phyloP scores from a whole-genome alignment of 2,888 invertebrate genomes.

The Diplazon laetatorius region DNA sequence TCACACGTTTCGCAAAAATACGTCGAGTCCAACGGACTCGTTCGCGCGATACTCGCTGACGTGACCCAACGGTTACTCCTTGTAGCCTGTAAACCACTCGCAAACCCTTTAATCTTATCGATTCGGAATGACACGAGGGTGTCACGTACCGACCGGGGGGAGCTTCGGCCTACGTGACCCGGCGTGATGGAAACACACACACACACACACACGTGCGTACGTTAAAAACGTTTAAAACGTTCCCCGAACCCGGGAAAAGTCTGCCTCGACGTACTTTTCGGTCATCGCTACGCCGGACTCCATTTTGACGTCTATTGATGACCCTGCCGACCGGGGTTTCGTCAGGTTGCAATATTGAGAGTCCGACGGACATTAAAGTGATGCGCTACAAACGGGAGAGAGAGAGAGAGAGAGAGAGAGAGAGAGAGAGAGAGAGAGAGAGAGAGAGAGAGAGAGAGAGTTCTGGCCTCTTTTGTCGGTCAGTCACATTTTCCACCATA shows the following conservation, averaged over 20 bases:
- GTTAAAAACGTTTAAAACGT: too few species aligned
- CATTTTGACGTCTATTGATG: background rate
- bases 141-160: conserved; percentile 22
- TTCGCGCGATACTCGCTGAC: background rate
- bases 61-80: background rate
- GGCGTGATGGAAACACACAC: conserved; percentile 21
- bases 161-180: conserved; percentile 31
- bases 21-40: conserved; percentile 32
- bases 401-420: too few species aligned
- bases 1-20: too few species aligned
- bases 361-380: conserved; percentile 2
- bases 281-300: background rate
- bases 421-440: background rate
- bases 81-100: background rate
- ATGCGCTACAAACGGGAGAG: conserved; percentile 1
- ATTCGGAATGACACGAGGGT: conserved; percentile 16
- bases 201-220: too few species aligned
- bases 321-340: conserved; percentile 7
- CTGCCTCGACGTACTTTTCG: background rate
- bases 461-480: too few species aligned
- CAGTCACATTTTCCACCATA: too few species aligned
- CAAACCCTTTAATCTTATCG: conserved; percentile 27
- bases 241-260: background rate
- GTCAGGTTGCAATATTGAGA: background rate
- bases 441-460: too few species aligned